Base-by-base conservation (phyloP, 1,140 invertebrate genomes). In the Euwallacea similis region DNA sequence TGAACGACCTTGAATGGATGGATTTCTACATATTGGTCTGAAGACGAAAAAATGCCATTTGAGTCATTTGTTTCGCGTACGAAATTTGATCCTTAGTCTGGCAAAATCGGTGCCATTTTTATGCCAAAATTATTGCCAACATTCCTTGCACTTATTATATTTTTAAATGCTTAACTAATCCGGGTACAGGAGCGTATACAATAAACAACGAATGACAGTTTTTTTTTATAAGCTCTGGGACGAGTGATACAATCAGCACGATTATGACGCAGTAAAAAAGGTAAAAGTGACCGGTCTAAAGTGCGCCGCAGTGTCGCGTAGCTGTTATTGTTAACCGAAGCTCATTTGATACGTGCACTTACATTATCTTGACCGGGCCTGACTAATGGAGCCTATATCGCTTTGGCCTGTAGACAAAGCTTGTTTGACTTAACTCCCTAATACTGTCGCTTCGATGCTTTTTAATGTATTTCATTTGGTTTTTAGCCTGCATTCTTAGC, bases 361-460 rank as follows among this genome's bases (percentile, higher is more conserved):
- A 79, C 73, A 69, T 72, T 79, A 79, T 79, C 77, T 79, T 63
- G 74, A 74, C 69, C 72, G 72, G 73, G 68, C 72, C 73, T 77
- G 73, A 75, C 78, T 79, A 79, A 79, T 79, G 77, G 78, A 79
- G 74, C 76, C 75, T 77, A 79, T 79, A 79, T 79, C 78, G 69
- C 61, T 46, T 61, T 50, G 42, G 70, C 60, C 50, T 59, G 47
- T 66, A 60, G 73, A 73, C 71, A 76, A 73, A 72, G 66, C 59
- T 65, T 69, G 66, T 66, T 71, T 60, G 65, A 53, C 61, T 58
- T 71, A 66, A 74, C 72, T 73, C 63, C 67, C 67, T 66, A 63
- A 73, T 73, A 73, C 65, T 69, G 59, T 43, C 59, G 54, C 46
- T 50, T 13, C 46, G 46, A 50, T 50, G 46, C 46, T 50, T 33